Evolutionary conservation across 1,140 invertebrate species (phyloP).

Genomic region (Lepidurus arcticus): DNA sequence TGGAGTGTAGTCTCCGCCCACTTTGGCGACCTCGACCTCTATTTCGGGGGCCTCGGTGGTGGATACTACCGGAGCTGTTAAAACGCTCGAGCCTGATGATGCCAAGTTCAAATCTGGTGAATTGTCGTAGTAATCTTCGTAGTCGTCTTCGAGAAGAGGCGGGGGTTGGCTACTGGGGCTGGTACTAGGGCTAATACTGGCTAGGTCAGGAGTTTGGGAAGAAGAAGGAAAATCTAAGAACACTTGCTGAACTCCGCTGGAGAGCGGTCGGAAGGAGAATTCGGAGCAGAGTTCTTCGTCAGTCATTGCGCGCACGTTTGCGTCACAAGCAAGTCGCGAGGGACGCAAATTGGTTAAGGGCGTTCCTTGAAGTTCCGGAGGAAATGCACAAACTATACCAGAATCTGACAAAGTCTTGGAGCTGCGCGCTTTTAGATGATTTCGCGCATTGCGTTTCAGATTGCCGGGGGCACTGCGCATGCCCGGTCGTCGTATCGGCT

Average conservation of each 20-base stretch:
- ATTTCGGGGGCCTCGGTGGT: not conserved
- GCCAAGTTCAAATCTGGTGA: not conserved
- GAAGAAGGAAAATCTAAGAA: not conserved
- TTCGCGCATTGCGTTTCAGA: not conserved
- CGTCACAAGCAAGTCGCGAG: not conserved
- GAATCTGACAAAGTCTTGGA: not conserved
- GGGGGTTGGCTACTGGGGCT: not conserved
- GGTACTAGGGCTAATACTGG: too few relatives aligned
- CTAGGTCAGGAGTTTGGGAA: not conserved
- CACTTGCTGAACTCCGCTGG: not conserved
- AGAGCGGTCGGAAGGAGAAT: not conserved
- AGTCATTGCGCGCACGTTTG: not conserved
- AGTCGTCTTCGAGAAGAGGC: not conserved
- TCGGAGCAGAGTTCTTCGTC: constrained; percentile 9
- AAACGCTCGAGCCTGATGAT: not conserved
- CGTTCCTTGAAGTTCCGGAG: not conserved
- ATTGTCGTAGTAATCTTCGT: constrained; percentile 15
- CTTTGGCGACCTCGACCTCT: not conserved
- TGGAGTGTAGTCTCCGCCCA: constrained; percentile 44
- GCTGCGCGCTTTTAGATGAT: not conserved
- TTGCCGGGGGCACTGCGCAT: not conserved
- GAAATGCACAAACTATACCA: not conserved
- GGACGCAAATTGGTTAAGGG: not conserved
- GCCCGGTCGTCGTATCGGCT: not conserved
- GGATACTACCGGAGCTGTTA: not conserved